phyloP scores from a whole-genome alignment of 2,113 vertebrate genomes.

The Cavia porcellus region DNA sequence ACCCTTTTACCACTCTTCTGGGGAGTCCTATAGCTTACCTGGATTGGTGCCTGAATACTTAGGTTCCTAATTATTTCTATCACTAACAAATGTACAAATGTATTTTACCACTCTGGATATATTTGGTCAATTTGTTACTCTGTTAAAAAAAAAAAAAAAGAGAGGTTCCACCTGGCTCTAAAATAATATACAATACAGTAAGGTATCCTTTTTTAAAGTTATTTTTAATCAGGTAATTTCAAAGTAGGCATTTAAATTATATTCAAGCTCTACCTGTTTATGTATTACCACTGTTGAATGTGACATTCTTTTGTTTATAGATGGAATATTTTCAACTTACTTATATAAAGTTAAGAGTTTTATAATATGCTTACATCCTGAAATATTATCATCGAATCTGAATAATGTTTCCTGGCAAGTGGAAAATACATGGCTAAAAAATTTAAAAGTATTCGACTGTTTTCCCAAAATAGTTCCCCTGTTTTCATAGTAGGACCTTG shows the following conservation, averaged over 20 bases:
- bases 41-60: not conserved
- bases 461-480: not conserved
- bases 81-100: not conserved
- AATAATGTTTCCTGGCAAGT: not conserved
- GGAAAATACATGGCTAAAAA: not conserved
- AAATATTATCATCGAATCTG: not conserved
- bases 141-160: not conserved
- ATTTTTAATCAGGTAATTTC: slow-evolving; percentile 3
- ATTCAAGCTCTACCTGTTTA: not conserved
- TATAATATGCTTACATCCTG: not conserved
- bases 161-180: not conserved
- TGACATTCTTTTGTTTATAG: not conserved
- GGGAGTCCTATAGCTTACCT: not conserved
- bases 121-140: not conserved
- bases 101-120: not conserved
- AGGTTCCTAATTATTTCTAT: not conserved
- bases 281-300: not conserved
- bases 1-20: not conserved
- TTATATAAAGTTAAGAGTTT: not conserved
- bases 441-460: not conserved
- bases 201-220: not conserved
- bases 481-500: not conserved
- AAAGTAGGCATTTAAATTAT: slow-evolving; percentile 2
- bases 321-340: not conserved
- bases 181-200: not conserved